A percentile compares a stretch with the other conserved stretches of the same genome.
These are phyloP conservation scores for Mamestra brassicae DNA, from an alignment of 2,888 invertebrate genomes.

Conservation along the genomic window DNA sequence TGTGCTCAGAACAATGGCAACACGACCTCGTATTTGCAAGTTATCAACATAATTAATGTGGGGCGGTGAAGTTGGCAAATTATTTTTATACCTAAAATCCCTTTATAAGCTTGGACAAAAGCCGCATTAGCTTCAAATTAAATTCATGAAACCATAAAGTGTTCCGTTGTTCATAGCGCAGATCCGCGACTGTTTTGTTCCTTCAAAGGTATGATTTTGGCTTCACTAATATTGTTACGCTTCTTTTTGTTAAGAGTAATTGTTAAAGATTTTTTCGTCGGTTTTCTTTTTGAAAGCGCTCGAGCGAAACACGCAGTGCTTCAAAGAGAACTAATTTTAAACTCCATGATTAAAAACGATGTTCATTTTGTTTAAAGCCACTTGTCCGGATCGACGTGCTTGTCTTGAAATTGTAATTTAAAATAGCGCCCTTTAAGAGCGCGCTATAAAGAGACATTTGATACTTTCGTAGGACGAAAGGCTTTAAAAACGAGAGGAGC, in stretches of 20 bases:
- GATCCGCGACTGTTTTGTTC: conserved; percentile 54
- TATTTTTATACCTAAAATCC: conserved; percentile 59
- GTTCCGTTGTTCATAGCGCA: conserved; percentile 58
- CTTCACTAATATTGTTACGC: conserved; percentile 69
- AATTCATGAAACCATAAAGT: conserved; percentile 69
- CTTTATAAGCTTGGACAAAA: conserved; percentile 61
- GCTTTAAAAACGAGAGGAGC: conserved; percentile 67
- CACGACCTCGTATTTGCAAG: conserved; percentile 51
- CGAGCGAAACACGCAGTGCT: conserved; percentile 63
- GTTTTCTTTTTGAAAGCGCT: conserved; percentile 66
- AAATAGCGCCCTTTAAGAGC: conserved; percentile 68
- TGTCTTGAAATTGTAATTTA: conserved; percentile 74
- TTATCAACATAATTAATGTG: conserved; percentile 57
- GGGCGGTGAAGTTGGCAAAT: conserved; percentile 52
- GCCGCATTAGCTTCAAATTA: conserved; percentile 63
- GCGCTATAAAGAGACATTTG: conserved; percentile 67
- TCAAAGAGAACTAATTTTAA: conserved; percentile 82
- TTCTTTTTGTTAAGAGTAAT: conserved; percentile 70
- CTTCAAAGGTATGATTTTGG: conserved; percentile 64
- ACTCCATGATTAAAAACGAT: conserved; percentile 80
- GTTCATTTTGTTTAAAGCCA: conserved; percentile 76
- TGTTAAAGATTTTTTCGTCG: conserved; percentile 71
- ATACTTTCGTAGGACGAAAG: conserved; percentile 67
- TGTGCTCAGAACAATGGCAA: conserved; percentile 49
- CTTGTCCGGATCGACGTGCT: conserved; percentile 72